Conservation (phyloP, 2,113 vertebrate species). For the Rutilus rutilus region DNA sequence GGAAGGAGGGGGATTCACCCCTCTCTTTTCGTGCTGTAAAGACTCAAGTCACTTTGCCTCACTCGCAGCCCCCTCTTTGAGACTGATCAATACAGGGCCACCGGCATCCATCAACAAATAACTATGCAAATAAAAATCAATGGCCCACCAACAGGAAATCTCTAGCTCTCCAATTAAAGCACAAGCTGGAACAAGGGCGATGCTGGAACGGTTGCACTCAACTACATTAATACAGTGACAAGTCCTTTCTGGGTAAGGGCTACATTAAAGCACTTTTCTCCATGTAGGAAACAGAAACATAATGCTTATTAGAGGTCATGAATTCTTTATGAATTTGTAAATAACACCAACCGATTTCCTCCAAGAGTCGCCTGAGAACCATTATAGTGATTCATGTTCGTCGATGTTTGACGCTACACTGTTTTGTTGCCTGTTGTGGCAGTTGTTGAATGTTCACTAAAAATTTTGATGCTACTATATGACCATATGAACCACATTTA, state of each 20-base stretch:
- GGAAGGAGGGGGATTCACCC: background rate
- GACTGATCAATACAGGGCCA: slow-evolving; percentile 69
- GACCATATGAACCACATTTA: background rate
- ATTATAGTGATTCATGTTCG: background rate
- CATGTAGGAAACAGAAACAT: slow-evolving; percentile 4
- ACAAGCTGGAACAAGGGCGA: slow-evolving; percentile 58
- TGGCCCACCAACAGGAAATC: slow-evolving; percentile 76
- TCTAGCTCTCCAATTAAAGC: slow-evolving; percentile 74
- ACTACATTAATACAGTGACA: slow-evolving; percentile 63
- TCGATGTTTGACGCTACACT: background rate
- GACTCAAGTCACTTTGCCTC: slow-evolving; percentile 33
- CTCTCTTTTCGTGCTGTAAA: background rate
- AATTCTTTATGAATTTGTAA: slow-evolving; percentile 7
- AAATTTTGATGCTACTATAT: background rate
- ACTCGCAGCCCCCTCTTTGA: slow-evolving; percentile 48
- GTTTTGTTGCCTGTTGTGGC: background rate
- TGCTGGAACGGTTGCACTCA: slow-evolving; percentile 46
- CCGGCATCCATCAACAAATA: slow-evolving; percentile 77
- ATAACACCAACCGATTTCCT: background rate
- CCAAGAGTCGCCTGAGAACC: background rate
- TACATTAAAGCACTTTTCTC: slow-evolving; percentile 50
- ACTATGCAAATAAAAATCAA: slow-evolving; percentile 82
- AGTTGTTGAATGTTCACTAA: background rate
- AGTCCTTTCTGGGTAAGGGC: slow-evolving; percentile 46
- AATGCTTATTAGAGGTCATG: slow-evolving; percentile 25